Percentiles rank a stretch among this genome's conserved stretches.
phyloP scores from a whole-genome alignment of 2,888 invertebrate species.

The Drosophila infuscata region DNA sequence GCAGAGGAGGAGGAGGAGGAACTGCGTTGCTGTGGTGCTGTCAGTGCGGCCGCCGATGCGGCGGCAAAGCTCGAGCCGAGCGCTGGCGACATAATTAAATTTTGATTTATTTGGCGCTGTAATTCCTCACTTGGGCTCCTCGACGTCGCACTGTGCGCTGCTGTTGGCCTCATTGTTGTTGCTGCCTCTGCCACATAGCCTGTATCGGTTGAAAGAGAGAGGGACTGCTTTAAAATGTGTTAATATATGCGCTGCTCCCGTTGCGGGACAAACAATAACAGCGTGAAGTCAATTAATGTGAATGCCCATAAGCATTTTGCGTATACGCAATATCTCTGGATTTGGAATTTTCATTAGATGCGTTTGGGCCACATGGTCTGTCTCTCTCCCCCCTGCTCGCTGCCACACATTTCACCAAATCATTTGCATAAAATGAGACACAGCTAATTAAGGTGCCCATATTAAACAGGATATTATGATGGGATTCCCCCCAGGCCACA shows the following conservation, averaged over 20 bases:
- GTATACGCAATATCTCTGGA: slow-evolving; percentile 69
- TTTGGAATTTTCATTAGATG: slow-evolving; percentile 60
- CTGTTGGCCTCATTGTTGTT: slow-evolving; percentile 40
- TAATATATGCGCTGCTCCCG: slow-evolving; percentile 66
- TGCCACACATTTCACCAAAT: not conserved
- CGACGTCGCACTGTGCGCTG: slow-evolving; percentile 34
- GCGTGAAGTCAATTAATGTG: slow-evolving; percentile 81
- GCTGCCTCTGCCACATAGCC: slow-evolving; percentile 45
- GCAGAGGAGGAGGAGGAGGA: not conserved
- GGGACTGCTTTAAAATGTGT: slow-evolving; percentile 70
- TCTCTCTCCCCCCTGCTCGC: not conserved
- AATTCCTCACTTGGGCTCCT: slow-evolving; percentile 67
- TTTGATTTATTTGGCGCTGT: slow-evolving; percentile 83
- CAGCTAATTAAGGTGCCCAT: slow-evolving; percentile 62
- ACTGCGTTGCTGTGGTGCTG: slow-evolving; percentile 36
- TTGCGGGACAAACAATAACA: slow-evolving; percentile 74
- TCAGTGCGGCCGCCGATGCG: slow-evolving; percentile 58
- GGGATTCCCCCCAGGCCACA: not conserved
- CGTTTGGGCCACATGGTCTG: slow-evolving; percentile 8
- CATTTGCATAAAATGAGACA: slow-evolving; percentile 63
- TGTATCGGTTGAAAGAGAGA: slow-evolving; percentile 26
- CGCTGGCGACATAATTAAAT: slow-evolving; percentile 83
- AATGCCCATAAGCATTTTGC: slow-evolving; percentile 60
- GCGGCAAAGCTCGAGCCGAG: slow-evolving; percentile 53
- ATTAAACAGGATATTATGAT: slow-evolving; percentile 34